phyloP scores from a whole-genome alignment of 2,797 vertebrate genomes.

The Iguana delicatissima region DNA sequence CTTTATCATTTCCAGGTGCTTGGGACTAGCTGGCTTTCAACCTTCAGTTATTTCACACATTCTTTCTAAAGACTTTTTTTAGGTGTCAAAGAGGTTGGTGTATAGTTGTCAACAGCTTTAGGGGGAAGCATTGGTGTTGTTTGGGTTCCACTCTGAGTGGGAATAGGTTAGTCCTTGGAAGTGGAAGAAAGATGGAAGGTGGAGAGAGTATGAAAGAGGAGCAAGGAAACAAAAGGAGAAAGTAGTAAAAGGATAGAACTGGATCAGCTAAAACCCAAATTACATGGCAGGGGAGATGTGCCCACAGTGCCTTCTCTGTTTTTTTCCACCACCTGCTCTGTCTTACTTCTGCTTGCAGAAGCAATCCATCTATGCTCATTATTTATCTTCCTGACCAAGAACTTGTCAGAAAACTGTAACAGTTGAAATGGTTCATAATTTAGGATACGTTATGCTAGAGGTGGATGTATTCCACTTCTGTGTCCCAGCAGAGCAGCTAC shows the following conservation, averaged over 20 bases:
- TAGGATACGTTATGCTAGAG: background rate
- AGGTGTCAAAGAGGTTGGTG: constrained; percentile 28
- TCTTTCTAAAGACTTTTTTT: constrained; percentile 7
- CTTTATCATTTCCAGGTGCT: background rate
- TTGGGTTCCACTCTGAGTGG: background rate
- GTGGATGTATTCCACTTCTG: background rate
- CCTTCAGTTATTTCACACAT: constrained; percentile 18
- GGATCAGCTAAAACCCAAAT: background rate
- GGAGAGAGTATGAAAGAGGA: background rate
- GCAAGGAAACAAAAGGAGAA: background rate
- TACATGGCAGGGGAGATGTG: background rate
- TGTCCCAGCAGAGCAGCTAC: background rate
- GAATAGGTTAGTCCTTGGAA: constrained; percentile 1
- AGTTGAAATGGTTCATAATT: background rate
- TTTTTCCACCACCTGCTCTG: background rate
- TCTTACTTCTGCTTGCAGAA: background rate
- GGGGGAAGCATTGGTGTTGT: background rate
- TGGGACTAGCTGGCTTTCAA: background rate
- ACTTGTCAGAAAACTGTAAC: background rate
- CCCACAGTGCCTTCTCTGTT: background rate
- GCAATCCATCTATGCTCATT: background rate
- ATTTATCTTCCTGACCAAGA: background rate
- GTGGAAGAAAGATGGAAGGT: background rate
- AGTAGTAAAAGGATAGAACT: background rate
- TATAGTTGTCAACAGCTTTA: constrained; percentile 1